Evolutionary conservation across 2,113 vertebrate species (phyloP).

Genomic region (Ptyas mucosa): DNA sequence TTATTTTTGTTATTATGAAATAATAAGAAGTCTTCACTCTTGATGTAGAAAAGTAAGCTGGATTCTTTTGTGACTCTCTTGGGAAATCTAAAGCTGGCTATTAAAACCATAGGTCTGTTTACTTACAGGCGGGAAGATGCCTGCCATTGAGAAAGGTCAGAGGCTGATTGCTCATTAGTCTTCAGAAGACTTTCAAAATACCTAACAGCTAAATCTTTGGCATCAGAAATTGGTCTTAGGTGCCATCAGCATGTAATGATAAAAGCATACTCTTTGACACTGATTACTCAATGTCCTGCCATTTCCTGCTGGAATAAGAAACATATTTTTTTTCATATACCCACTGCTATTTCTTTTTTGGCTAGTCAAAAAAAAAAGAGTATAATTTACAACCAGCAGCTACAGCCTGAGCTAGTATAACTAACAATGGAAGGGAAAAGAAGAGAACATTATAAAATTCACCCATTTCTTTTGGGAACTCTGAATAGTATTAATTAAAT

Average conservation of each 20-base stretch:
- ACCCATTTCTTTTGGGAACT: not conserved
- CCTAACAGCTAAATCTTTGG: constrained; percentile 10
- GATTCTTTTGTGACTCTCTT: not conserved
- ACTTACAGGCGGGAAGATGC: constrained; percentile 16
- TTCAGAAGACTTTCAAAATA: constrained; percentile 30
- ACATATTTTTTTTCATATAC: not conserved
- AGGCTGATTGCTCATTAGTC: constrained; percentile 13
- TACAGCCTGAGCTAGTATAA: not conserved
- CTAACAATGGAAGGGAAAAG: not conserved
- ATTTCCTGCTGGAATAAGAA: not conserved
- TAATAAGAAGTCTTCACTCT: constrained; percentile 13
- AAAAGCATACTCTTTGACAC: not conserved
- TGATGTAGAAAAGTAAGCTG: not conserved
- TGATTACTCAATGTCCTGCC: not conserved
- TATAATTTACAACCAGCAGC: not conserved
- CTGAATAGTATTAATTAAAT: not conserved
- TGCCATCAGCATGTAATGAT: not conserved
- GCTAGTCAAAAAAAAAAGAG: not conserved
- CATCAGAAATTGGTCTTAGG: not conserved
- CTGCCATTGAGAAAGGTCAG: constrained; percentile 23
- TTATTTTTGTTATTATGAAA: not conserved
- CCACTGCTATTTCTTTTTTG: not conserved
- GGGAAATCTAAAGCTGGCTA: constrained; percentile 10
- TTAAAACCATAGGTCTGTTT: constrained; percentile 21
- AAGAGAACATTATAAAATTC: not conserved